Evolutionary conservation across 1,140 invertebrate genomes (phyloP), one percentile per base, ranked within the genome.

Genomic region (Drosophila chauvacae): DNA sequence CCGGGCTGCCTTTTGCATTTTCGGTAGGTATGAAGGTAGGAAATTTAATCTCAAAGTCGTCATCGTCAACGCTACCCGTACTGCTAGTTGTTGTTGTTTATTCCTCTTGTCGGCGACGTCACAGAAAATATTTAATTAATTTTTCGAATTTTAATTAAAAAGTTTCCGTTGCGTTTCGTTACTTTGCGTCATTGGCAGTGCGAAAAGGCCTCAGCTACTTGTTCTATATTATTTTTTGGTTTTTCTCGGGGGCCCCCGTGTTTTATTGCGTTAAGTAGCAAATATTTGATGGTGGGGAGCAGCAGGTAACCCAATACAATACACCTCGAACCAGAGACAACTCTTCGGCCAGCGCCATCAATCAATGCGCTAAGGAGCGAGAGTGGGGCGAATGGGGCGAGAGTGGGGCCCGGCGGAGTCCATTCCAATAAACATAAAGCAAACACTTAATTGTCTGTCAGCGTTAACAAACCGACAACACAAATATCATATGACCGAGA

Each of bases 121-220:
- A 87, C 80, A 90, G 64, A 90, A 88, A 88, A 90, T 88, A 88
- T 88, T 88, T 88, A 88, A 88, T 88, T 88, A 88, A 88, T 88
- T 88, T 88, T 90, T 90, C 85, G 85, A 88, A 88, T 88, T 88
- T 88, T 88, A 88, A 88, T 88, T 88, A 88, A 88, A 88, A 87
- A 88, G 85, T 88, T 88, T 88, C 77, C 84, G 76, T 82, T 80
- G 59, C 83, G 80, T 33, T 39, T 16, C 51, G 14, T 55, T 55
- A 55, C 51, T 88, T 88, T 87, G 70, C 80, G 81, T 80, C 85
- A 70, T 81, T 74, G 60, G 62, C 77, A 58, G 60, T 77, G 72
- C 50, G 51, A 55, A 78, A 18, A 39, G 35, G 47, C 79, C 68
- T 37, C 64, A 50, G 61, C 55, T 26, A 42, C 76, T 58, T 41